Percentiles rank a stretch among this genome's conserved stretches.
These are phyloP conservation scores for Sitobion miscanthi DNA, from an alignment of 1,140 invertebrate species.

Conservation along the genomic window DNA sequence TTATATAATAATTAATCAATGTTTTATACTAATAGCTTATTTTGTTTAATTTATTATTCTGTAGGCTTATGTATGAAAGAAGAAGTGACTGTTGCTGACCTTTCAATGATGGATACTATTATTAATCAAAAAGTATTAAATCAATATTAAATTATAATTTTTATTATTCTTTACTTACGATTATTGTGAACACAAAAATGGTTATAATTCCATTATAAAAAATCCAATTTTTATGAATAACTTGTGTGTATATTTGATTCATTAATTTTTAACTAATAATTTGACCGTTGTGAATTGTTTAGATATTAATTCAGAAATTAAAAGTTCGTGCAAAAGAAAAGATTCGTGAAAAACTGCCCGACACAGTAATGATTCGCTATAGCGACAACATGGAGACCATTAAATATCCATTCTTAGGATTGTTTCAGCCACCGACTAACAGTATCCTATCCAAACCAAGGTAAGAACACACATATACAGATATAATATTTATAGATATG, in stretches of 20 bases:
- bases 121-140: constrained; percentile 41
- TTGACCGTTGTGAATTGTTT: background rate
- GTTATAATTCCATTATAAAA: background rate
- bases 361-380: constrained; percentile 3
- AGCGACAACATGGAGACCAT: constrained; percentile 47
- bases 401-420: constrained; percentile 48
- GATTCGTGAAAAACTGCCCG: background rate
- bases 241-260: background rate
- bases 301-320: constrained; percentile 40
- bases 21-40: background rate
- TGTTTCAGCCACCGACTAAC: constrained; percentile 43
- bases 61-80: background rate
- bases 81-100: background rate
- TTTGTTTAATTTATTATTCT: background rate
- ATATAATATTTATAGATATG: background rate
- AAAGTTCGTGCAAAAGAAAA: background rate
- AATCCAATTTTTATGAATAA: background rate
- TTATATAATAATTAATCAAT: background rate
- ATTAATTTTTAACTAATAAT: background rate
- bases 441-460: constrained; percentile 18
- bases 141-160: background rate
- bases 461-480: background rate
- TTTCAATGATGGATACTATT: constrained; percentile 7
- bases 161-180: background rate
- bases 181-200: background rate